A percentile compares a stretch with the other conserved stretches of the same genome.
phyloP scores from a whole-genome alignment of 2,797 vertebrate species.

The Macropodus opercularis region DNA sequence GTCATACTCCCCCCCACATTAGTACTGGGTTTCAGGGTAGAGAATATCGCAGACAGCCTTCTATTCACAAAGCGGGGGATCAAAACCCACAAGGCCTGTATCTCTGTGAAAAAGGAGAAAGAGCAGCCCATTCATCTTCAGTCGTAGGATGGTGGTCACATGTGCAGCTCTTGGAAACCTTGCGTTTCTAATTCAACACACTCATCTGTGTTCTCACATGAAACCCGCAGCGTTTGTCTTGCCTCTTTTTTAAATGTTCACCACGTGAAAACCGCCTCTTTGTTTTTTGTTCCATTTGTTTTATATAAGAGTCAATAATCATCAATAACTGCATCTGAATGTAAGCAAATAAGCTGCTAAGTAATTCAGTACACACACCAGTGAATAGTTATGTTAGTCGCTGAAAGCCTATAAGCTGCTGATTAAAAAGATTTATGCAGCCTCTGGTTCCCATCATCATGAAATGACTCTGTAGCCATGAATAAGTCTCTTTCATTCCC shows the following conservation, averaged over 20 bases:
- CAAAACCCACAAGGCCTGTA: conserved; percentile 61
- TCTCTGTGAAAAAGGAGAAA: conserved; percentile 57
- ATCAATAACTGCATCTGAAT: conserved; percentile 22
- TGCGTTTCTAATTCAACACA: conserved; percentile 43
- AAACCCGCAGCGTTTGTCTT: conserved; percentile 40
- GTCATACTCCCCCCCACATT: conserved; percentile 49
- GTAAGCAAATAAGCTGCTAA: conserved; percentile 23
- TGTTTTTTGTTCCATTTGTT: conserved; percentile 22
- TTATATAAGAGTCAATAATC: conserved; percentile 12
- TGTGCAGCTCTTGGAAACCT: conserved; percentile 34
- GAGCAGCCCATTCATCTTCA: conserved; percentile 63
- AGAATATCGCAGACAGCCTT: conserved; percentile 50
- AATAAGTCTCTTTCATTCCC: conserved; percentile 71
- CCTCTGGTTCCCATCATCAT: conserved; percentile 56
- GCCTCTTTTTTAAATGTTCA: conserved; percentile 22
- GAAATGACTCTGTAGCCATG: conserved; percentile 52
- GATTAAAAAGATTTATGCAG: conserved; percentile 52
- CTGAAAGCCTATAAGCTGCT: conserved; percentile 35
- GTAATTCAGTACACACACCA: conserved; percentile 24
- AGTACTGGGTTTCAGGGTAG: conserved; percentile 63
- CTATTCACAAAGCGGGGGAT: conserved; percentile 60
- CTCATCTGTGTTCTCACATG: conserved; percentile 45
- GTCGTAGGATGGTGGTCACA: conserved; percentile 36
- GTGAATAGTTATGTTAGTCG: conserved; percentile 31
- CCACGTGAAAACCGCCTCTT: conserved; percentile 1